Percentiles rank a stretch among this genome's conserved stretches.
These are phyloP conservation scores for Camponotus pennsylvanicus DNA, from an alignment of 1,140 invertebrate genomes.

Conservation along the genomic window DNA sequence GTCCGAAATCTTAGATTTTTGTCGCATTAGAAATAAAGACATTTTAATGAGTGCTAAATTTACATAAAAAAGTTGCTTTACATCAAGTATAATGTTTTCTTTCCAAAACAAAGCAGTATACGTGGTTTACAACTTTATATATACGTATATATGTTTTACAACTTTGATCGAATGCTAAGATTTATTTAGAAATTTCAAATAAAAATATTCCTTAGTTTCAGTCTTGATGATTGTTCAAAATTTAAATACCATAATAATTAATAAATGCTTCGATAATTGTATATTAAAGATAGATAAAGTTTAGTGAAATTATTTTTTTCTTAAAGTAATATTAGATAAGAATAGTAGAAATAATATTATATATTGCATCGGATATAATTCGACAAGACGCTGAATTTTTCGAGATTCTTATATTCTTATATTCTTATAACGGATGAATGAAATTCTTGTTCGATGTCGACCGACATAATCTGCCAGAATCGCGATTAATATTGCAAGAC, in stretches of 20 bases:
- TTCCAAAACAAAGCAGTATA: no score
- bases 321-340: no score
- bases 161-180: no score
- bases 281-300: neutral
- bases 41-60: no score
- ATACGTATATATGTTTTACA: no score
- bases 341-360: no score
- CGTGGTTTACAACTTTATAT: no score
- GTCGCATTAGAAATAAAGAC: no score
- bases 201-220: neutral
- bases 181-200: neutral
- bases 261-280: neutral
- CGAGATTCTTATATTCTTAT: neutral
- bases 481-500: constrained; percentile 24
- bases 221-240: neutral
- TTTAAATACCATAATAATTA: neutral
- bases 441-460: neutral
- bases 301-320: no score
- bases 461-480: neutral
- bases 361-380: neutral
- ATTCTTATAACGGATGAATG: neutral
- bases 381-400: neutral
- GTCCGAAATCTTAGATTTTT: no score
- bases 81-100: neutral
- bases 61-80: neutral